phyloP scores from a whole-genome alignment of 2,113 vertebrate genomes.

The Oncorhynchus clarkii region DNA sequence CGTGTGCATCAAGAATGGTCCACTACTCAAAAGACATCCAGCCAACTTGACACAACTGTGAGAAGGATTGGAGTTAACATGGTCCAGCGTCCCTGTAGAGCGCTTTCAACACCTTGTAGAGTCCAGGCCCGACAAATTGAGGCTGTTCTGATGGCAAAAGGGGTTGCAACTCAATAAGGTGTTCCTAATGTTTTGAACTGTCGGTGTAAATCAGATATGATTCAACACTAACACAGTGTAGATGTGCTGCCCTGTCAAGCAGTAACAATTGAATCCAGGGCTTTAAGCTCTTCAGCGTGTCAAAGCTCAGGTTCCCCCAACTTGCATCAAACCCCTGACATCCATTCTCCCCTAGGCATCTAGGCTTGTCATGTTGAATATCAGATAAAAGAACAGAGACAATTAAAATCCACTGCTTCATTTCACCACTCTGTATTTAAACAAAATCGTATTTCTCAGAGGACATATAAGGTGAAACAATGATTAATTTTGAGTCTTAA shows the following conservation, averaged over 20 bases:
- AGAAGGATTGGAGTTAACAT: too few species aligned
- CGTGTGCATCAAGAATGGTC: too few species aligned
- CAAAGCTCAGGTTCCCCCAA: slow-evolving; percentile 26
- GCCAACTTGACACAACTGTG: too few species aligned
- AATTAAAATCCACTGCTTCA: not conserved
- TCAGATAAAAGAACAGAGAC: not conserved
- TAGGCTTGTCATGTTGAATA: slow-evolving; percentile 27
- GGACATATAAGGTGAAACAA: slow-evolving; percentile 20
- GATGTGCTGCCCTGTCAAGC: slow-evolving; percentile 11
- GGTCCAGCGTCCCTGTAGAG: too few species aligned
- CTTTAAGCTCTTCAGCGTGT: slow-evolving; percentile 31
- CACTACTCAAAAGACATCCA: too few species aligned
- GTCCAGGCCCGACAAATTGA: too few species aligned
- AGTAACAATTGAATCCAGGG: slow-evolving; percentile 40
- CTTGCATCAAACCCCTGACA: slow-evolving; percentile 25
- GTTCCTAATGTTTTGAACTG: slow-evolving; percentile 4
- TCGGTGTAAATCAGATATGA: not conserved
- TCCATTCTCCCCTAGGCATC: slow-evolving; percentile 14
- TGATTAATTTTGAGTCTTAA: not conserved
- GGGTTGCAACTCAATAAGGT: not conserved
- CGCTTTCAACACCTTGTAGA: too few species aligned
- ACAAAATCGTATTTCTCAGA: slow-evolving; percentile 17
- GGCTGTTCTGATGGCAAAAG: not conserved
- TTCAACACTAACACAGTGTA: not conserved
- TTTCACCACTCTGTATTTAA: not conserved